These are phyloP conservation scores for Sminthurinus signatus DNA, from an alignment of 1,140 invertebrate genomes.

Conservation along the genomic window DNA sequence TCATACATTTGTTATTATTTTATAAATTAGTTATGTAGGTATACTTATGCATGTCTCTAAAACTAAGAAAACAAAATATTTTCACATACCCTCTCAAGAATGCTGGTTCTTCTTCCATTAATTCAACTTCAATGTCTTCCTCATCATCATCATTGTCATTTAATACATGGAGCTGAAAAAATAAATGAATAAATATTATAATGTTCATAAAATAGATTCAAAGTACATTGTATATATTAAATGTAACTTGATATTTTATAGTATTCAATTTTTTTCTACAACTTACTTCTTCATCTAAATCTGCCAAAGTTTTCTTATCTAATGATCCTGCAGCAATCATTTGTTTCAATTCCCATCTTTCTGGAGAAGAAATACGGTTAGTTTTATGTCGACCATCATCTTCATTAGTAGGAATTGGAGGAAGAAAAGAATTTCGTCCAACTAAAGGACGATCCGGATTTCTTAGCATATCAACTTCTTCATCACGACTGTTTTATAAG, in stretches of 20 bases:
- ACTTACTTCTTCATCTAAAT: constrained; percentile 86
- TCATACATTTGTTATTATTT: too few species aligned
- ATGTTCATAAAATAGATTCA: not conserved
- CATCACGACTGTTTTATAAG: constrained; percentile 23
- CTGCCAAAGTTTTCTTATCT: constrained; percentile 79
- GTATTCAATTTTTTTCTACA: constrained; percentile 32
- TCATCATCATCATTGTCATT: constrained; percentile 86
- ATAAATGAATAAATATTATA: not conserved
- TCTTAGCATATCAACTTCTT: constrained; percentile 45
- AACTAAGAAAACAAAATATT: too few species aligned
- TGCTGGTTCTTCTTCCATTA: constrained; percentile 96
- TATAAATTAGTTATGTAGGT: too few species aligned
- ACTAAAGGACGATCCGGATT: constrained; percentile 82
- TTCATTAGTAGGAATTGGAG: constrained; percentile 61
- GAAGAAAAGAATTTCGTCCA: constrained; percentile 60
- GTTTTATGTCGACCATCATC: constrained; percentile 69
- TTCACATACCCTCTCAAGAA: too few species aligned
- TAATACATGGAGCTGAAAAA: constrained; percentile 50
- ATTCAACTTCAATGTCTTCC: constrained; percentile 97
- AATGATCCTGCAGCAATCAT: constrained; percentile 80
- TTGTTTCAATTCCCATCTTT: constrained; percentile 82
- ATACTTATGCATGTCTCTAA: too few species aligned
- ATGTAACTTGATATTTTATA: too few species aligned
- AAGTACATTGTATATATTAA: too few species aligned
- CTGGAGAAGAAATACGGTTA: constrained; percentile 90